A percentile compares a stretch with the other conserved stretches of the same genome.
Evolutionary conservation across 2,797 vertebrate genomes (phyloP).

Genomic region (Eutrigla gurnardus): DNA sequence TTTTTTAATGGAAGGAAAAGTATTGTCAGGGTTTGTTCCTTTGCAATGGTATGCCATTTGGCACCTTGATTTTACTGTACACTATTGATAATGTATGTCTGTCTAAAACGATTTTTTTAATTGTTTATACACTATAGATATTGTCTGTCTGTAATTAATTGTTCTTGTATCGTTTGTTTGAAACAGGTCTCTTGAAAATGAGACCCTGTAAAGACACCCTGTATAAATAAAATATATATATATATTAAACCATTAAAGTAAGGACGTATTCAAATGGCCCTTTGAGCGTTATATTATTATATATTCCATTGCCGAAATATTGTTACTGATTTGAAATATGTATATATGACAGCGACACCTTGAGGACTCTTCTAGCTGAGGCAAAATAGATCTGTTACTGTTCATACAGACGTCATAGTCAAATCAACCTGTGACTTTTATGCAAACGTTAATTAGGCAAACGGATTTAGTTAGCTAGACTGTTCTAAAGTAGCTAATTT

Average conservation of each 20-base stretch:
- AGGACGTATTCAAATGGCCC: background rate
- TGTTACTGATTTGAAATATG: background rate
- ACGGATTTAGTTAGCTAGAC: background rate
- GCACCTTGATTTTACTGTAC: too few relatives aligned
- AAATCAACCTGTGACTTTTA: background rate
- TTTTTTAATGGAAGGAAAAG: background rate
- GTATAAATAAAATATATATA: too few relatives aligned
- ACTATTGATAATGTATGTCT: too few relatives aligned
- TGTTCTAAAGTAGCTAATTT: background rate
- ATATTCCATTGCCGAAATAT: background rate
- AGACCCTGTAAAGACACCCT: too few relatives aligned
- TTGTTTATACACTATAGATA: too few relatives aligned
- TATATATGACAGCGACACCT: conserved; percentile 40
- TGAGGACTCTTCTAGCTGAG: conserved; percentile 17
- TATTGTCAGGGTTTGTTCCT: background rate
- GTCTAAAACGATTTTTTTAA: too few relatives aligned
- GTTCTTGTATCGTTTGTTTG: too few relatives aligned
- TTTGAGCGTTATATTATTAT: background rate
- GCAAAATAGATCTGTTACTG: background rate
- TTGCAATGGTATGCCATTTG: background rate
- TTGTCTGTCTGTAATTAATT: too few relatives aligned
- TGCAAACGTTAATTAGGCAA: background rate
- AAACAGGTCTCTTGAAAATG: too few relatives aligned
- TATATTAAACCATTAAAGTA: background rate
- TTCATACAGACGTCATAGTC: background rate